A percentile compares a stretch with the other conserved stretches of the same genome.
Evolutionary conservation across 2,888 invertebrate species (phyloP).

Genomic region (Chaetogeoica ovagalla): DNA sequence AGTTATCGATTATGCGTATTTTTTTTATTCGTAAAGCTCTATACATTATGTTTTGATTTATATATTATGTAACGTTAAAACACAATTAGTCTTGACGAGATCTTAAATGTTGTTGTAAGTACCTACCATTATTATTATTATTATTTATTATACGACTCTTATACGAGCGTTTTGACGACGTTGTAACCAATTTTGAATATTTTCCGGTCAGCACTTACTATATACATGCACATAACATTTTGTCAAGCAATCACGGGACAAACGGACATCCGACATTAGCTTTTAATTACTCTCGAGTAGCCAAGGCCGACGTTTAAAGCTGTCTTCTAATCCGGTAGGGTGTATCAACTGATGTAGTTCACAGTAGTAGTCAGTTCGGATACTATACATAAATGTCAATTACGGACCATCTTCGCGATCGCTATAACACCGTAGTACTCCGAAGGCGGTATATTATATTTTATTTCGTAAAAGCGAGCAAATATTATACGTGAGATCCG

Average conservation of each 20-base stretch:
- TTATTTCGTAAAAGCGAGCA: background rate
- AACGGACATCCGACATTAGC: constrained; percentile 34
- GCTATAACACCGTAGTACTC: background rate
- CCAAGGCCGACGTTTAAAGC: background rate
- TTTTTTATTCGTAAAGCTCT: too few relatives aligned
- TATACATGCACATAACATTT: background rate
- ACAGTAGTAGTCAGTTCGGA: background rate
- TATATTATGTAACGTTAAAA: background rate
- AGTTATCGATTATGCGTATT: too few relatives aligned
- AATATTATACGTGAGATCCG: background rate
- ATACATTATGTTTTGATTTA: too few relatives aligned
- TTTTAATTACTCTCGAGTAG: constrained; percentile 29
- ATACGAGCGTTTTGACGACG: constrained; percentile 15
- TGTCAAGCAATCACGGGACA: constrained; percentile 7
- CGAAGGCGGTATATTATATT: background rate
- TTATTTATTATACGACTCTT: background rate
- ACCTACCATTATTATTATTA: background rate
- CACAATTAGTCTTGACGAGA: background rate
- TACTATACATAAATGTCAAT: background rate
- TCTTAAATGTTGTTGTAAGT: background rate
- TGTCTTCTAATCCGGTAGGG: background rate
- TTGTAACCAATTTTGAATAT: background rate
- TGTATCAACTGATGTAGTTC: background rate
- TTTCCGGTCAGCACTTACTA: constrained; percentile 17
- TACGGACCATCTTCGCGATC: background rate